Evolutionary conservation across 2,888 invertebrate species (phyloP).

Genomic region (Aethes cnicana): DNA sequence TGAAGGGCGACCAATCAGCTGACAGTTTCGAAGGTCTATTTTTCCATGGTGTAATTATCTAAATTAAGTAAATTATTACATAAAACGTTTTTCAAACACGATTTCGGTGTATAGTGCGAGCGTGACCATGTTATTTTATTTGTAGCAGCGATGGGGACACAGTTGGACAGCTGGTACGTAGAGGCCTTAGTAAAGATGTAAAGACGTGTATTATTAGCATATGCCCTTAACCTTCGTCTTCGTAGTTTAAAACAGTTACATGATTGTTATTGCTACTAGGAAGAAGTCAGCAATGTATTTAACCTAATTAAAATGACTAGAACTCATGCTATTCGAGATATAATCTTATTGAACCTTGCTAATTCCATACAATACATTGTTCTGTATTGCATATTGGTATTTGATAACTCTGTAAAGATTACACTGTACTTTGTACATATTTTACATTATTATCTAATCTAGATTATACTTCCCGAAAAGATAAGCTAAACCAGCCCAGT

Average conservation of each 20-base stretch:
- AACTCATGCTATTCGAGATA: too few relatives aligned
- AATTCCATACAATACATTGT: too few relatives aligned
- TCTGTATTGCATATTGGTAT: neutral
- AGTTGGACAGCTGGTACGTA: conserved; percentile 16
- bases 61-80: conserved; percentile 73
- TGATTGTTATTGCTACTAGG: conserved; percentile 16
- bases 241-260: conserved; percentile 19
- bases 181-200: conserved; percentile 2
- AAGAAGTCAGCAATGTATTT: conserved; percentile 10
- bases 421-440: conserved; percentile 8
- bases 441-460: conserved; percentile 12
- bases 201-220: conserved; percentile 24
- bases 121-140: conserved; percentile 36
- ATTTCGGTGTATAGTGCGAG: conserved; percentile 41
- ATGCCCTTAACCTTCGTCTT: conserved; percentile 27
- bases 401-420: neutral
- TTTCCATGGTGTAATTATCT: conserved; percentile 64
- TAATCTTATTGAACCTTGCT: too few relatives aligned
- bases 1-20: conserved; percentile 67
- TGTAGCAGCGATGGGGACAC: conserved; percentile 20
- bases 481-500: neutral
- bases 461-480: neutral
- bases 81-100: conserved; percentile 55
- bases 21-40: conserved; percentile 66
- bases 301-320: neutral